Base-by-base conservation (phyloP, 2,113 vertebrate species). In the Cheirogaleus medius region DNA sequence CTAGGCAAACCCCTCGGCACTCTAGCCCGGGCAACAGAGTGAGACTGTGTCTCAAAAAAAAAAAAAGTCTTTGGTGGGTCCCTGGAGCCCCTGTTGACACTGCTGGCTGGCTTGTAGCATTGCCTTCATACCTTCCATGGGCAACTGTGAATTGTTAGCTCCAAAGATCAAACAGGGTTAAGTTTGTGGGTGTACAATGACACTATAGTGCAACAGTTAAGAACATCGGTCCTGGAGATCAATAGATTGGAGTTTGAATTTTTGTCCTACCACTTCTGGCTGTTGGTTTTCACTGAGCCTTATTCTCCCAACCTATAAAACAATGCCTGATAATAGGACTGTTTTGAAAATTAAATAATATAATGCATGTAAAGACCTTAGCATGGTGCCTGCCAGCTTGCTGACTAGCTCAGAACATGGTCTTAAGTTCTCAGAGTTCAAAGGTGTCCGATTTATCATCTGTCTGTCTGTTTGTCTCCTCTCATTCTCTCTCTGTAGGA, bases 171-270 rank as follows among this genome's bases (percentile, higher is more conserved):
- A 4, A 20, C 47, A 29, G 39, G 71, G 66, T 13, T 74, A 54
- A 12, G 23, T 37, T 5, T 77, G 63, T 25, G 15, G 32, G 3
- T 64, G 3, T 6, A 49, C 32, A 83, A 21, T 2, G 32, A 34
- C 0, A 3, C 18, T 17, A 3, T 0, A 5, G 14, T 1, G 3
- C 6, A 5, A n/a, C 12, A 23, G 27, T 32, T 23, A n/a, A 20
- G 32, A 47, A 9, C 4, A 4, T 3, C 3, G 18, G 9, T 44
- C 49, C n/a, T 18, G 13, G n/a, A 54, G 8, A 10, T 25, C n/a
- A 13, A 4, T 15, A 32, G n/a, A n/a, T 21, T 3, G 5, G 64
- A 71, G 58, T 27, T 5, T 39, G 63, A 20, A 15, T 37, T 44
- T 29, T 37, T 39, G 25, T 85, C 13, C 11, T 1, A 5, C 66